Base-by-base conservation (phyloP, 2,797 vertebrate genomes). In the Acanthornis magna region DNA sequence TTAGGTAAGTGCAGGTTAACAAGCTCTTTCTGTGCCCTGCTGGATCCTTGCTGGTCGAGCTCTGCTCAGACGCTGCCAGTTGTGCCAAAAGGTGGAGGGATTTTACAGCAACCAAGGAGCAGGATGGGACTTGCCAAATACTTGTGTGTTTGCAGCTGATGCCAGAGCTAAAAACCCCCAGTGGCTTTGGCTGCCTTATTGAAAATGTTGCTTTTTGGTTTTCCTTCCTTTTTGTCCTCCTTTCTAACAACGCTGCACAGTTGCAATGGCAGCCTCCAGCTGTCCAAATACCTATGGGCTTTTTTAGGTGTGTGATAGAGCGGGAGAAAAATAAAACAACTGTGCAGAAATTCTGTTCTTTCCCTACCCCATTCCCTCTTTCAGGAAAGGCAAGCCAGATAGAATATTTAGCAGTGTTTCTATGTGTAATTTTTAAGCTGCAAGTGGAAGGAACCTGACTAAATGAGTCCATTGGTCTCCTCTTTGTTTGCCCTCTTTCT, bases 51-150 rank as follows among this genome's bases (percentile, higher is more conserved):
- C 62, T 40, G 18, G 19, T 43, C 0, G 4, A 47, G 65, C 72
- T 74, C 93, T 67, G 76, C 60, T 74, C 82, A 43, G 11, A 34
- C 7, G 17, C 91, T 82, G 85, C 92, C 58, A 47, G 2, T 50
- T 71, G 84, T 92, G 92, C 92, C 93, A 89, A 91, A 95, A 82
- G 58, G 58, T 88, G 87, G n/a, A 93, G 71, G 72, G 93, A 84
- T 96, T 93, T 80, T 94, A 43, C 85, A 94, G 93, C 89, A 88
- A 48, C 89, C 90, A 79, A 48, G 88, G 92, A 96, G 84, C 84
- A 83, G 89, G 92, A 85, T 58, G 81, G 61, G 87, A 78, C 95
- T 96, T 93, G 91, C 94, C 96, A 95, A 93, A 91, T 96, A 89
- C 88, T 87, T 95, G 79, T 47, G 45, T 85, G 78, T 57, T 93